Evolutionary conservation across 2,797 vertebrate species (phyloP).

Genomic region (Xyrichtys novacula): DNA sequence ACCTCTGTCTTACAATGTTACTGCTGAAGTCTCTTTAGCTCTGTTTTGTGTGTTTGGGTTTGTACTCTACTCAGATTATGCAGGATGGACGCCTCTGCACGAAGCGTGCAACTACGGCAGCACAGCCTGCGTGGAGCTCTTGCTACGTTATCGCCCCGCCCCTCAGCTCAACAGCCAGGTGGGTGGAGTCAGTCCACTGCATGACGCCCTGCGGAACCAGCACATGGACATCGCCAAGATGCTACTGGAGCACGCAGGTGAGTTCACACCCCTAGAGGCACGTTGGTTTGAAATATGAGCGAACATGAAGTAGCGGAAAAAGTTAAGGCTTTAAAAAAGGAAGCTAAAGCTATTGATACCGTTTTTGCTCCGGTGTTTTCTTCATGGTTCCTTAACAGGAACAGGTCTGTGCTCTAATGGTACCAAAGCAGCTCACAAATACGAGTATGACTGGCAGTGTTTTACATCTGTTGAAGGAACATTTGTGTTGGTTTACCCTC

Average conservation of each 20-base stretch:
- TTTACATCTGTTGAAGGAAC: no score
- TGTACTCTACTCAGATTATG: constrained; percentile 88
- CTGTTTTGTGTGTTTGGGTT: neutral
- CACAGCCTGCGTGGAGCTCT: constrained; percentile 90
- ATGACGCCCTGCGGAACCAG: constrained; percentile 91
- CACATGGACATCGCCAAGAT: constrained; percentile 92
- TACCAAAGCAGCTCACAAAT: no score
- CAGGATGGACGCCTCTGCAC: constrained; percentile 97
- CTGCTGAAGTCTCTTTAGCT: neutral
- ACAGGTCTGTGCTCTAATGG: no score
- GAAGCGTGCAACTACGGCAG: constrained; percentile 98
- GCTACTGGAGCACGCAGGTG: constrained; percentile 88
- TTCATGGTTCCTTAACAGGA: no score
- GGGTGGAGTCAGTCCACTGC: constrained; percentile 93
- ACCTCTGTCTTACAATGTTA: no score
- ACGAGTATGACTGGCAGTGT: no score
- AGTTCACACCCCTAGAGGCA: constrained; percentile 25
- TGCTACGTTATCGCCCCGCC: constrained; percentile 89
- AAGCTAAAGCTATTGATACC: no score
- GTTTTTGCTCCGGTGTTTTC: no score
- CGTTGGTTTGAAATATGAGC: neutral
- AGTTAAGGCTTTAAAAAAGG: no score
- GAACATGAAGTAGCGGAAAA: neutral
- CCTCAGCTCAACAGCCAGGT: constrained; percentile 91
- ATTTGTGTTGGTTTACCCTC: no score